Evolutionary conservation across 1,140 invertebrate genomes (phyloP), one percentile per base, ranked within the genome.

Genomic region (Trypoxylus dichotomus): DNA sequence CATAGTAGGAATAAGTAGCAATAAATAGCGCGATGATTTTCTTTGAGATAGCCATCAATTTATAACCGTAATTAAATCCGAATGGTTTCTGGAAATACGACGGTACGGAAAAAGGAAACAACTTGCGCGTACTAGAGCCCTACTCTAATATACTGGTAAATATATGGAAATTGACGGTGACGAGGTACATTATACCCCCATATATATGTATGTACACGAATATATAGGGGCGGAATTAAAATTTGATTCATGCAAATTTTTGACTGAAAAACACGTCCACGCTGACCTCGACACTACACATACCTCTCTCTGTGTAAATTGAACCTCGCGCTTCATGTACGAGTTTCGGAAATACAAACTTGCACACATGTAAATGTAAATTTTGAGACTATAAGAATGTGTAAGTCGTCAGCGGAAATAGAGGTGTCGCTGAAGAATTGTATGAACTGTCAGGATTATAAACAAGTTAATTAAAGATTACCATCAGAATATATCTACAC

Each of bases 181-280:
- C 47, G 47, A 54, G 15, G 47, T 54, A 54, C 19, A 54, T 54
- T 54, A 54, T 54, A 54, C 47, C 6, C 47, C 47, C 47, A 54
- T 54, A n/a, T 54, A 54, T 19, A 6, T 54, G 15, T 54, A 54
- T 54, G 47, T 54, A 15, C 15, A 43, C 15, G n/a, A n/a, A 43
- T 43, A 43, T 43, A 19, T 54, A 15, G 47, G 19, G 19, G 15
- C 47, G 47, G 47, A 54, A 54, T 54, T 54, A 54, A 54, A 54
- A 54, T 54, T 54, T 54, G 47, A 54, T 54, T 54, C 47, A 54
- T 54, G 47, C 47, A 54, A 54, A 54, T 54, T 54, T 54, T 54
- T 54, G 15, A 54, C 15, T 54, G 47, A 15, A 54, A 54, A 54
- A 54, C 47, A 54, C 47, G 47, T 54, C 47, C 19, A 54, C 47